phyloP scores from a whole-genome alignment of 1,140 invertebrate species.

The Calliopsis andreniformis region DNA sequence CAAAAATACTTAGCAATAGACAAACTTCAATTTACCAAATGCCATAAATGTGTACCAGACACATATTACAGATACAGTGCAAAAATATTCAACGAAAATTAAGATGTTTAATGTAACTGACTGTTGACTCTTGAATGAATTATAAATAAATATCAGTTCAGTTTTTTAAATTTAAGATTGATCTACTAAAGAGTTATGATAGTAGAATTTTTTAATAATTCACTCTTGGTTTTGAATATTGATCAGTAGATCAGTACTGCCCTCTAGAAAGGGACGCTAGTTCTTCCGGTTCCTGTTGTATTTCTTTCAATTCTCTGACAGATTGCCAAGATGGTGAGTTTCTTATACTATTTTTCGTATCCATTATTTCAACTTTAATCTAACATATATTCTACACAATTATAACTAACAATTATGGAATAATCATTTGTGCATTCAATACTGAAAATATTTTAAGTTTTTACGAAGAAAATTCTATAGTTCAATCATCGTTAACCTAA shows the following conservation, averaged over 20 bases:
- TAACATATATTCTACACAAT: not conserved
- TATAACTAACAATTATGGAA: not conserved
- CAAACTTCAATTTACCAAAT: too few relatives aligned
- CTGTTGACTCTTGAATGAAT: too few relatives aligned
- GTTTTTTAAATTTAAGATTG: too few relatives aligned
- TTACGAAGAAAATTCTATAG: not conserved
- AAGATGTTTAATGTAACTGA: too few relatives aligned
- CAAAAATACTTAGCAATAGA: too few relatives aligned
- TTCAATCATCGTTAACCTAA: not conserved
- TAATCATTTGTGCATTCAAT: not conserved
- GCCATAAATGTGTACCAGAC: too few relatives aligned
- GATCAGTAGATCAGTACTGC: not conserved
- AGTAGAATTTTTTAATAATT: not conserved
- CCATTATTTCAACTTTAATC: conserved; percentile 38
- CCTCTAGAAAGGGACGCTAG: conserved; percentile 8
- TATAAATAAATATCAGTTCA: too few relatives aligned
- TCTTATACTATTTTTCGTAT: conserved; percentile 14
- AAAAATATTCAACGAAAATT: too few relatives aligned
- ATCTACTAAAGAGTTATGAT: too few relatives aligned
- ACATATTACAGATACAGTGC: too few relatives aligned
- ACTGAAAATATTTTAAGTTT: conserved; percentile 32
- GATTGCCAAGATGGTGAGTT: conserved; percentile 55
- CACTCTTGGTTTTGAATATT: not conserved
- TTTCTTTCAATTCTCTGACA: conserved; percentile 21
- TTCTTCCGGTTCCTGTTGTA: conserved; percentile 17